Conservation (phyloP, 2,797 vertebrate genomes). For the Lepus townsendii region DNA sequence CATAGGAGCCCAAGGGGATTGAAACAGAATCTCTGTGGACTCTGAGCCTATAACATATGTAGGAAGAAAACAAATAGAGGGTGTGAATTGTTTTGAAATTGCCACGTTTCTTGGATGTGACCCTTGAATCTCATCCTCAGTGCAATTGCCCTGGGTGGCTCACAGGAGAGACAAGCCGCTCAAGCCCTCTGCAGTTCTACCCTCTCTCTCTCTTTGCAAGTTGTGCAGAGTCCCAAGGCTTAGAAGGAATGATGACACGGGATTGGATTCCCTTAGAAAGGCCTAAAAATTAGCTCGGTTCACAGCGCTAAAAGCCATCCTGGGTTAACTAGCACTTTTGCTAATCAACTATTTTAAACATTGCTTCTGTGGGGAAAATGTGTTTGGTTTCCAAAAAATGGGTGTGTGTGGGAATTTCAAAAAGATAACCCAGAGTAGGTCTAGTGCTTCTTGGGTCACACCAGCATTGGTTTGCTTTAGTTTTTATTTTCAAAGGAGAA, state of each 20-base stretch:
- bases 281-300: neutral
- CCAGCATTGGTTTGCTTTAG: neutral
- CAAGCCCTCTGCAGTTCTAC: no score
- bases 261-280: neutral
- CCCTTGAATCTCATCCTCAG: neutral
- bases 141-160: neutral
- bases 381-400: neutral
- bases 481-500: slow-evolving; percentile 33
- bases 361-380: neutral
- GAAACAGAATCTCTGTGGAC: neutral
- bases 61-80: neutral
- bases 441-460: slow-evolving; percentile 11
- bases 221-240: neutral
- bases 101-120: neutral
- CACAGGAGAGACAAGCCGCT: neutral
- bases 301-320: neutral
- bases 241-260: neutral
- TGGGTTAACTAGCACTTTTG: neutral
- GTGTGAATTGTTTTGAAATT: slow-evolving; percentile 7
- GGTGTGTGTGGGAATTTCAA: neutral
- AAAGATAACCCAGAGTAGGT: neutral
- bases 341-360: neutral
- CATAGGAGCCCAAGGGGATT: neutral
- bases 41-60: no score
- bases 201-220: neutral